Evolutionary conservation across 1,140 invertebrate genomes (phyloP).

Genomic region (Mamestra configurata): DNA sequence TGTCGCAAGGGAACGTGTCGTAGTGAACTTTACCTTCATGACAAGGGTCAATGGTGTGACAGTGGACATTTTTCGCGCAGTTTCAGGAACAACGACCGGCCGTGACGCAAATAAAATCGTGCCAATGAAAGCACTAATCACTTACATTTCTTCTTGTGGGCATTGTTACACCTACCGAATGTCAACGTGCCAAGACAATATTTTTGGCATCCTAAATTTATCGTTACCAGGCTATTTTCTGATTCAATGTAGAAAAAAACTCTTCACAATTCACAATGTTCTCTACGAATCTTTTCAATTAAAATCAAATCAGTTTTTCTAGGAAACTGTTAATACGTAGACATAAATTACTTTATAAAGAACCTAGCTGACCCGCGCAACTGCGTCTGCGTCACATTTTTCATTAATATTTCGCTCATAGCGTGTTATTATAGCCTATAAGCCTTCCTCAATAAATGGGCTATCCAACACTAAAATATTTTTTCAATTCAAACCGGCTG

Average conservation of each 20-base stretch:
- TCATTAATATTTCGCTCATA: too few relatives aligned
- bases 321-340: too few relatives aligned
- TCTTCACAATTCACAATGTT: too few relatives aligned
- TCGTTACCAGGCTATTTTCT: conserved; percentile 41
- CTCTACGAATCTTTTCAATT: too few relatives aligned
- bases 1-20: not conserved
- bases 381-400: too few relatives aligned
- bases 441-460: too few relatives aligned
- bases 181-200: conserved; percentile 72
- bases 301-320: too few relatives aligned
- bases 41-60: conserved; percentile 64
- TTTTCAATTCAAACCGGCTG: too few relatives aligned
- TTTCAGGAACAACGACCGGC: conserved; percentile 76
- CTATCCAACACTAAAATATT: too few relatives aligned
- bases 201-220: conserved; percentile 49
- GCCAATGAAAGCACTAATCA: conserved; percentile 68
- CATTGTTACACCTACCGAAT: conserved; percentile 65
- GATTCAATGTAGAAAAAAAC: not conserved
- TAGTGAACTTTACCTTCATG: conserved; percentile 52
- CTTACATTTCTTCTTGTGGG: conserved; percentile 64
- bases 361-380: too few relatives aligned
- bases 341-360: too few relatives aligned
- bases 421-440: too few relatives aligned
- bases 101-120: conserved; percentile 69
- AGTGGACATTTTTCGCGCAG: conserved; percentile 58